Evolutionary conservation across 2,797 vertebrate species (phyloP).

Genomic region (Poeciliopsis infans): DNA sequence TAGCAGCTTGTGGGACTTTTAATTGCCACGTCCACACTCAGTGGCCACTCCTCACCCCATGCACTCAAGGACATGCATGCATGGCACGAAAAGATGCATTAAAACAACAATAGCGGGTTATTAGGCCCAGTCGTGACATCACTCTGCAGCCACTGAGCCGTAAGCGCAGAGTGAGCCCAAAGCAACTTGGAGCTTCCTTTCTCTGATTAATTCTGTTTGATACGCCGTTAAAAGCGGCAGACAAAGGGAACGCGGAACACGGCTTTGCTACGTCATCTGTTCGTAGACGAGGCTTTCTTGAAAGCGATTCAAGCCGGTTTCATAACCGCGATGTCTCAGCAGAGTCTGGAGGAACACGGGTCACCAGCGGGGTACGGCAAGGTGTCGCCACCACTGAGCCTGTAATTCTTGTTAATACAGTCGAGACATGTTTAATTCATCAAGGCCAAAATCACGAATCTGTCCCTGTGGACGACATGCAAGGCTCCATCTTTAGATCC

Average conservation of each 20-base stretch:
- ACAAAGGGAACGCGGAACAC: conserved; percentile 54
- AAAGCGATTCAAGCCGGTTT: background rate
- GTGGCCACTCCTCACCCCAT: conserved; percentile 13
- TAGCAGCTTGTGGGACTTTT: conserved; percentile 75
- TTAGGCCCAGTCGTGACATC: conserved; percentile 33
- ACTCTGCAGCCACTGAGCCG: conserved; percentile 43
- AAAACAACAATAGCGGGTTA: conserved; percentile 25
- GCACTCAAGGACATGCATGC: conserved; percentile 60
- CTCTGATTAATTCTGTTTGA: conserved; percentile 60
- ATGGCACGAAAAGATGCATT: conserved; percentile 17
- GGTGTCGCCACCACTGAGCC: background rate
- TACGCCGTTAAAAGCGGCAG: conserved; percentile 34
- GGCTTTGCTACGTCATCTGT: conserved; percentile 39
- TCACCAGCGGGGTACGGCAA: background rate
- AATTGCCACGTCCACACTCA: conserved; percentile 61
- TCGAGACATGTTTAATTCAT: conserved; percentile 25
- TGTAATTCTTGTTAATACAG: conserved; percentile 7
- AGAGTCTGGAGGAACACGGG: background rate
- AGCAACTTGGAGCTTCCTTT: conserved; percentile 28
- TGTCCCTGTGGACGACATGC: conserved; percentile 2
- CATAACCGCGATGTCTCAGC: conserved; percentile 11
- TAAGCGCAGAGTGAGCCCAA: conserved; percentile 41
- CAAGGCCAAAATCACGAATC: conserved; percentile 23
- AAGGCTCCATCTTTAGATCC: conserved; percentile 9
- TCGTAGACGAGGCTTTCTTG: conserved; percentile 5